Percentiles rank a stretch among this genome's conserved stretches.
Conservation (phyloP, 1,140 invertebrate genomes). For the Bactericera cockerelli region DNA sequence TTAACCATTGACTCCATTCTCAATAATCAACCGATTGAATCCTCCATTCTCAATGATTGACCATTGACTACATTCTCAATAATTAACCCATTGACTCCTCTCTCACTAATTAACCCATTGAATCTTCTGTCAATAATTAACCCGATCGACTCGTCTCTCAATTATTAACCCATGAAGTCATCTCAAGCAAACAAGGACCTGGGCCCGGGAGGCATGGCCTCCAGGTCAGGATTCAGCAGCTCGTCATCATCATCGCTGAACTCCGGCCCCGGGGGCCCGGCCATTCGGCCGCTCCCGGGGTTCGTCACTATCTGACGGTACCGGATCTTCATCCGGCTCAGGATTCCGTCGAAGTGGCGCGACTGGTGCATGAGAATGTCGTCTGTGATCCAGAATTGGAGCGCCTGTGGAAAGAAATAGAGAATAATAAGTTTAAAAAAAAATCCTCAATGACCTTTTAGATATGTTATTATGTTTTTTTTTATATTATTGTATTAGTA, state of each 20-base stretch:
- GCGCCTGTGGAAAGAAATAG: slow-evolving; percentile 39
- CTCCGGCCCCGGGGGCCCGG: background rate
- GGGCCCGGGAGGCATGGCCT: background rate
- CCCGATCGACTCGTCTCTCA: no score
- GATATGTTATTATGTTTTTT: slow-evolving; percentile 4
- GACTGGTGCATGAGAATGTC: slow-evolving; percentile 54
- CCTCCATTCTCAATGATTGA: no score
- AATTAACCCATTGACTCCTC: no score
- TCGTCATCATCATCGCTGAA: slow-evolving; percentile 12
- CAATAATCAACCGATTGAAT: no score
- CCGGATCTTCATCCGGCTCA: slow-evolving; percentile 32
- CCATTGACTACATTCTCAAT: no score
- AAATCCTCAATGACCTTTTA: background rate
- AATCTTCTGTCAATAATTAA: no score
- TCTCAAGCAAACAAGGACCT: no score
- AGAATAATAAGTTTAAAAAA: background rate
- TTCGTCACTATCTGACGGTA: slow-evolving; percentile 29
- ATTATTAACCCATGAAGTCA: no score
- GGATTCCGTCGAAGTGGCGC: slow-evolving; percentile 24
- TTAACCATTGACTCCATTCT: no score
- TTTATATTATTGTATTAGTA: background rate
- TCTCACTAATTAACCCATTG: no score
- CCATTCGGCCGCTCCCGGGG: background rate
- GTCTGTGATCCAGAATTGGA: slow-evolving; percentile 73
- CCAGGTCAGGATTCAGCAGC: slow-evolving; percentile 12